Percentiles rank a stretch among this genome's conserved stretches.
Evolutionary conservation across 2,797 vertebrate species (phyloP).

Genomic region (Diplodus sargus): DNA sequence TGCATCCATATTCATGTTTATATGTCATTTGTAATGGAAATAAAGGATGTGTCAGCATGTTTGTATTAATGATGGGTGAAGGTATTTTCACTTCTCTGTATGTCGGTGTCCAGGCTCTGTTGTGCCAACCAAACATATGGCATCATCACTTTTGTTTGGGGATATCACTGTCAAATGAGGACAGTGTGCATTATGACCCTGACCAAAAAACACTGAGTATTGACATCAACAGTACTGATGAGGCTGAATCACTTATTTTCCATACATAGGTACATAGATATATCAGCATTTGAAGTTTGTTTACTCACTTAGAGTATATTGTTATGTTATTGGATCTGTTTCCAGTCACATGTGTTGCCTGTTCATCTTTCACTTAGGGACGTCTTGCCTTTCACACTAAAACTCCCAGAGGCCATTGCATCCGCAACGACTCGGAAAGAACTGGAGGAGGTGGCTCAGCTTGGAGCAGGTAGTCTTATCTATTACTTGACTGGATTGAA

Average conservation of each 20-base stretch:
- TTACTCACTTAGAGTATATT: neutral
- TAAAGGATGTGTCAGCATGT: neutral
- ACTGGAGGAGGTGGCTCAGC: conserved; percentile 93
- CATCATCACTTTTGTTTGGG: conserved; percentile 45
- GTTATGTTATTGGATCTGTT: neutral
- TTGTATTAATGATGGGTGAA: neutral
- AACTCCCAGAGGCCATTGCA: conserved; percentile 92
- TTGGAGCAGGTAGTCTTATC: conserved; percentile 88
- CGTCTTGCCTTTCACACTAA: conserved; percentile 93
- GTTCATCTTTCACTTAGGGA: conserved; percentile 82
- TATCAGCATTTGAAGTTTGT: conserved; percentile 2
- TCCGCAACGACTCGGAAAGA: conserved; percentile 93
- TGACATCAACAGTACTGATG: too few species aligned
- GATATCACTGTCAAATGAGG: conserved; percentile 5
- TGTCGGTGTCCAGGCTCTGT: neutral
- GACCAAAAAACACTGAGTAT: neutral
- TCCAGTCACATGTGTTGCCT: neutral
- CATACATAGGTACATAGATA: neutral
- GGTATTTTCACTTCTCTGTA: conserved; percentile 49
- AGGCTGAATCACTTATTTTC: neutral
- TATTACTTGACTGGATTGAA: neutral
- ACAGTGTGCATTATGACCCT: neutral
- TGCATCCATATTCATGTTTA: neutral
- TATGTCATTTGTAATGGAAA: neutral
- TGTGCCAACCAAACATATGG: conserved; percentile 31